These are phyloP conservation scores for Arbacia lixula DNA, from an alignment of 53 echinoderm and acorn worm genomes.

Conservation along the genomic window DNA sequence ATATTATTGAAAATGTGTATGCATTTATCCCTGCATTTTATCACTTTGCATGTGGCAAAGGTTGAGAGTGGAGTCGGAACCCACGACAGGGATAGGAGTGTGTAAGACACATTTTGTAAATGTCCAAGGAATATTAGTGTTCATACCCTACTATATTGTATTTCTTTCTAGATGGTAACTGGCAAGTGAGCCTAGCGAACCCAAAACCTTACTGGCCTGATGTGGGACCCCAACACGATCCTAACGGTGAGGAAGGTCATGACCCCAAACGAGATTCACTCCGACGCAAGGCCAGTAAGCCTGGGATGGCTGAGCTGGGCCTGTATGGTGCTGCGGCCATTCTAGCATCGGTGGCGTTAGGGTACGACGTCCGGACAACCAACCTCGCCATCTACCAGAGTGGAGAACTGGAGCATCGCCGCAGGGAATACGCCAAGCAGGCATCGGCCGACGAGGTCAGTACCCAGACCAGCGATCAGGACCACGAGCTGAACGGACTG, in stretches of 20 bases:
- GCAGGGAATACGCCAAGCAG: constrained; percentile 60
- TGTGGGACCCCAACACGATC: constrained; percentile 72
- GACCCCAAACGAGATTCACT: constrained; percentile 72
- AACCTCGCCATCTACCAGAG: constrained; percentile 69
- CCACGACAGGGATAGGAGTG: too few relatives aligned
- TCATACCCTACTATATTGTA: too few relatives aligned
- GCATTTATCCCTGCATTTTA: too few relatives aligned
- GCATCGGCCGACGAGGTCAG: constrained; percentile 46
- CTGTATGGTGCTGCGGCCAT: constrained; percentile 96
- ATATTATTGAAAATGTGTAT: too few relatives aligned
- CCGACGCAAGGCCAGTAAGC: constrained; percentile 61
- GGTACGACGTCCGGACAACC: constrained; percentile 81
- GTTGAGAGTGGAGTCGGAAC: too few relatives aligned
- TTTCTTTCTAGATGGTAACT: constrained; percentile 54
- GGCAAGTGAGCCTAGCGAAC: constrained; percentile 44
- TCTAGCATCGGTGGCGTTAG: constrained; percentile 89
- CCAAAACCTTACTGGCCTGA: constrained; percentile 94
- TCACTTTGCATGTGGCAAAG: too few relatives aligned
- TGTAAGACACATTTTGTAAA: too few relatives aligned
- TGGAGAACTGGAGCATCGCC: constrained; percentile 65
- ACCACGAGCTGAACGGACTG: constrained; percentile 24
- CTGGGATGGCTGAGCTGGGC: constrained; percentile 78
- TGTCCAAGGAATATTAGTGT: too few relatives aligned
- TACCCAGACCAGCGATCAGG: constrained; percentile 45
- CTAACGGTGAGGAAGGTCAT: constrained; percentile 54